Evolutionary conservation across 2,113 vertebrate genomes (phyloP).

Genomic region (Cacatua alba): DNA sequence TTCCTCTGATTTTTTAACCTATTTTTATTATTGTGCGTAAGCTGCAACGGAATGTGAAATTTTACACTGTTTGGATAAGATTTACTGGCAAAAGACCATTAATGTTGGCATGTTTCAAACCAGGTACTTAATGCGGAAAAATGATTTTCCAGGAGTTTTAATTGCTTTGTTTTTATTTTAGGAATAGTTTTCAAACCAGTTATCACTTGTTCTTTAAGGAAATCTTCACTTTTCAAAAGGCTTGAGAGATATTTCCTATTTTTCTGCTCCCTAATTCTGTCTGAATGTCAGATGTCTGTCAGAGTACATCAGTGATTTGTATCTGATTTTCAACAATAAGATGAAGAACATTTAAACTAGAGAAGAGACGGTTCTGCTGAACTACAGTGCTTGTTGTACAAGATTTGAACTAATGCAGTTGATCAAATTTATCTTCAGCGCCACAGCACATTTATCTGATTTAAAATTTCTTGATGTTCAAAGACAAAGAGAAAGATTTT

Average conservation of each 20-base stretch:
- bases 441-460: neutral
- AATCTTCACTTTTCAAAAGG: neutral
- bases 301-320: neutral
- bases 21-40: neutral
- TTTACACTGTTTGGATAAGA: neutral
- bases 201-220: neutral
- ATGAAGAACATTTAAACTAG: neutral
- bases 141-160: neutral
- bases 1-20: neutral
- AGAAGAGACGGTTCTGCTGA: neutral
- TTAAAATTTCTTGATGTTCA: neutral
- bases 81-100: neutral
- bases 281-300: neutral
- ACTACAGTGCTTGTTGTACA: neutral
- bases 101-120: neutral
- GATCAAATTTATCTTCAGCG: neutral
- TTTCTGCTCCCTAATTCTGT: neutral
- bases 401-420: neutral
- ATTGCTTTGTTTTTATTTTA: neutral
- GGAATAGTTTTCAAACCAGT: neutral
- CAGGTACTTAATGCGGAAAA: neutral
- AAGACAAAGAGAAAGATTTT: neutral
- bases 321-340: neutral
- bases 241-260: neutral
- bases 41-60: neutral